phyloP scores from a whole-genome alignment of 2,888 invertebrate species.

The Raillietiella orientalis region DNA sequence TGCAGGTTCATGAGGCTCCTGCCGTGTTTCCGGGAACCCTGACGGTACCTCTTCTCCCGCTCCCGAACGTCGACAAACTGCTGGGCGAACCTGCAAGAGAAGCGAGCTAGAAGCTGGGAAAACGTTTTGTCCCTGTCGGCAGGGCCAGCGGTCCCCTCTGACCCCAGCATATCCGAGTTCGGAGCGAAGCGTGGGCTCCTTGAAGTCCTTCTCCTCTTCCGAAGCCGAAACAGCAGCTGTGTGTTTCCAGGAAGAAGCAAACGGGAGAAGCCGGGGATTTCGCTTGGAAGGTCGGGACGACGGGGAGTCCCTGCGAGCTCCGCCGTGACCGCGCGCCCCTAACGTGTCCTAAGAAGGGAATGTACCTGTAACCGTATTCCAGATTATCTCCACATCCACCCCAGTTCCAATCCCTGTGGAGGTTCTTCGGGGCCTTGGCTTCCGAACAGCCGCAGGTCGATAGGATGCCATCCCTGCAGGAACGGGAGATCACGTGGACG shows the following conservation, averaged over 20 bases:
- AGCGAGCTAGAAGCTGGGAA: slow-evolving; percentile 7
- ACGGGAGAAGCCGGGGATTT: too few species aligned
- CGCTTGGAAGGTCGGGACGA: too few species aligned
- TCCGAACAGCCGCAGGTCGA: slow-evolving; percentile 67
- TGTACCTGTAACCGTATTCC: slow-evolving; percentile 67
- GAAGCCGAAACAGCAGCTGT: too few species aligned
- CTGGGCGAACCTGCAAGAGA: slow-evolving; percentile 41
- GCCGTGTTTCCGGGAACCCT: slow-evolving; percentile 49
- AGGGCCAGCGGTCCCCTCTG: too few species aligned
- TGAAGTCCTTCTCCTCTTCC: too few species aligned
- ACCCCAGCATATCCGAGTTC: too few species aligned
- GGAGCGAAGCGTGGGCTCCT: too few species aligned
- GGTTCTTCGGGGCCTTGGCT: slow-evolving; percentile 40
- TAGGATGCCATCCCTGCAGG: slow-evolving; percentile 65
- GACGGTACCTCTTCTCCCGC: slow-evolving; percentile 31
- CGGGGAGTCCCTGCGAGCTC: slow-evolving; percentile 11
- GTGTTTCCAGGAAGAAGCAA: too few species aligned
- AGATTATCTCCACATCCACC: slow-evolving; percentile 93
- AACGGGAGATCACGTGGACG: slow-evolving; percentile 51
- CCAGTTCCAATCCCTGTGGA: slow-evolving; percentile 84
- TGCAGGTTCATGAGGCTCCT: slow-evolving; percentile 80
- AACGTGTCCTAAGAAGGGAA: slow-evolving; percentile 5
- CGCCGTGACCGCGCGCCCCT: too few species aligned
- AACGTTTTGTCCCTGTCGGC: too few species aligned
- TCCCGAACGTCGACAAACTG: slow-evolving; percentile 80